Conservation (phyloP, 2,888 invertebrate species). For the Cephus runcator region DNA sequence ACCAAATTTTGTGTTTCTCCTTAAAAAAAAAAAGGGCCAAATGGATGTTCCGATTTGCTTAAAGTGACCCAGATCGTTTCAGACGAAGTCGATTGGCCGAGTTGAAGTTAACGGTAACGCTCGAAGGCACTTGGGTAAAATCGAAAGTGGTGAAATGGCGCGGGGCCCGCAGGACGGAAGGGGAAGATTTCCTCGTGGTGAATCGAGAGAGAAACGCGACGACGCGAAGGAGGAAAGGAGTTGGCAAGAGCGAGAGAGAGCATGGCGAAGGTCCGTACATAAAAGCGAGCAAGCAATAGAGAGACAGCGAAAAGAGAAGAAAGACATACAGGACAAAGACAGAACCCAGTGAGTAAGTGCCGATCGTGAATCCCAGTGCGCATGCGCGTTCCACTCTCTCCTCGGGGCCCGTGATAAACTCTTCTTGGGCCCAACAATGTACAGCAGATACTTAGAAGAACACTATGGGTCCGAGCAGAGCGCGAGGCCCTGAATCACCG, state of each 20-base stretch:
- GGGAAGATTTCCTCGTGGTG: slow-evolving; percentile 5
- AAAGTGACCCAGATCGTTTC: slow-evolving; percentile 38
- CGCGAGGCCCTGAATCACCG: slow-evolving; percentile 45
- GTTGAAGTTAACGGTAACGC: slow-evolving; percentile 41
- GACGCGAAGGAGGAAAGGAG: slow-evolving; percentile 13
- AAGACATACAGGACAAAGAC: slow-evolving; percentile 15
- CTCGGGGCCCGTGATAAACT: background rate
- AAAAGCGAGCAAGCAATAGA: slow-evolving; percentile 5
- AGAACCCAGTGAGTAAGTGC: background rate
- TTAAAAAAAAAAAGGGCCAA: background rate
- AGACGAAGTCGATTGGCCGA: slow-evolving; percentile 23
- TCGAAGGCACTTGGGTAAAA: slow-evolving; percentile 35
- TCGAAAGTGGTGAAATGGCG: slow-evolving; percentile 48
- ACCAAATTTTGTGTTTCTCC: too few relatives aligned
- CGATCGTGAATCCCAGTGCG: background rate
- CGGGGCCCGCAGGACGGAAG: slow-evolving; percentile 13
- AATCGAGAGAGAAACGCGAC: background rate
- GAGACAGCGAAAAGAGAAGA: background rate
- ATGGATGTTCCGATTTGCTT: slow-evolving; percentile 27
- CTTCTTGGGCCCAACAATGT: background rate
- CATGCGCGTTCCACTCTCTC: background rate
- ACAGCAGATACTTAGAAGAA: background rate
- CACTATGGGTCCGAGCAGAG: background rate
- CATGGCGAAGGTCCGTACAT: background rate
- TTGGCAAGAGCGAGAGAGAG: slow-evolving; percentile 6